Conservation (phyloP, 2,113 vertebrate genomes). For the Myiagra hebetior region DNA sequence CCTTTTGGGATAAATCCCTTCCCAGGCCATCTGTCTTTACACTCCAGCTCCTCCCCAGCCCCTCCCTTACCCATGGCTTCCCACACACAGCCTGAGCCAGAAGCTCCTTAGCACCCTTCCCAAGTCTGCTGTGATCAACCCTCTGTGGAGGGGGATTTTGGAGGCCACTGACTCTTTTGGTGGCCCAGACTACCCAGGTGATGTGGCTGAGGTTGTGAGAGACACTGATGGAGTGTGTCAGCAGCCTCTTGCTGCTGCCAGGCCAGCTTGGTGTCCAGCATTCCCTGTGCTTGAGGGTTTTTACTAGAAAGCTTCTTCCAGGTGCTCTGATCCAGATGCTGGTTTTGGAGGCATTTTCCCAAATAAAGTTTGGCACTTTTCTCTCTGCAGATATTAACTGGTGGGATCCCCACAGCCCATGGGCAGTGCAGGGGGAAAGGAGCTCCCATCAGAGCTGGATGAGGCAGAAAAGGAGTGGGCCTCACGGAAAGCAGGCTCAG, state of each 20-base stretch:
- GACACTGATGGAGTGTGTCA: accelerated
- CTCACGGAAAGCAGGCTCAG: not conserved
- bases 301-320: not conserved
- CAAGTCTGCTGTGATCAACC: not conserved
- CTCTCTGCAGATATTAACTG: not conserved
- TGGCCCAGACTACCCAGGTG: not conserved
- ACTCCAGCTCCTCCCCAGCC: not conserved
- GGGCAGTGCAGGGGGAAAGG: not conserved
- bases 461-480: not conserved
- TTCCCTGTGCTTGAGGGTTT: not conserved
- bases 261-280: not conserved
- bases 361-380: not conserved
- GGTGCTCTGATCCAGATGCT: not conserved
- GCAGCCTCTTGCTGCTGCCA: not conserved
- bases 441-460: not conserved
- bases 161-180: not conserved
- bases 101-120: not conserved
- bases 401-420: not conserved
- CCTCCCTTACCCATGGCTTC: not conserved
- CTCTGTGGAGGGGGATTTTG: not conserved
- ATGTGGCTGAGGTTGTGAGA: not conserved
- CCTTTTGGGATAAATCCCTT: constrained; percentile 1
- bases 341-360: not conserved
- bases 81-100: not conserved
- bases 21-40: not conserved